phyloP scores from a whole-genome alignment of 2,113 vertebrate genomes.

The Oreochromis niloticus region DNA sequence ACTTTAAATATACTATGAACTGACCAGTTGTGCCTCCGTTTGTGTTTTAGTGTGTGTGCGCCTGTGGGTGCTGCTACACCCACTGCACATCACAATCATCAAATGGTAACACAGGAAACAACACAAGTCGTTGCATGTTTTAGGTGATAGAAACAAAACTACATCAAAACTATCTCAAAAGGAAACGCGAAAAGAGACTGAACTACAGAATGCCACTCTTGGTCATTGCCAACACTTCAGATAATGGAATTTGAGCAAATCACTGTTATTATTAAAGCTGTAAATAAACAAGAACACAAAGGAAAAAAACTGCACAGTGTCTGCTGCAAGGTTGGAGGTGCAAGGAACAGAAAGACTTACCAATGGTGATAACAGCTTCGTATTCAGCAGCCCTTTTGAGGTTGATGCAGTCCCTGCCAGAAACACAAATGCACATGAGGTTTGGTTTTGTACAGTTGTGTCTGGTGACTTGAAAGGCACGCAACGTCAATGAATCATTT shows the following conservation, averaged over 20 bases:
- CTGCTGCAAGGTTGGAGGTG: neutral
- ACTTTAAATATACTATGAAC: neutral
- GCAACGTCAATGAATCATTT: neutral
- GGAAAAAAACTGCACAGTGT: neutral
- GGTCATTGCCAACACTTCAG: neutral
- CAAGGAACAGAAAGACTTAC: neutral
- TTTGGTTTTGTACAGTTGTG: neutral
- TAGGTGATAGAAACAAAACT: neutral
- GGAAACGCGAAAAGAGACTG: neutral
- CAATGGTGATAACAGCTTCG: neutral
- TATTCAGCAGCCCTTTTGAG: neutral
- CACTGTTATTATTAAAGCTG: neutral
- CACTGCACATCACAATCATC: neutral
- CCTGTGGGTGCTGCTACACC: neutral
- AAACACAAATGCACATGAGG: neutral
- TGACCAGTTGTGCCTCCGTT: accelerated
- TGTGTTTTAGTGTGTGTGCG: accelerated
- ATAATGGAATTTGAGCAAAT: neutral
- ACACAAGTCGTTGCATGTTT: neutral
- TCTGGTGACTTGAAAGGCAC: neutral
- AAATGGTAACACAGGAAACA: neutral
- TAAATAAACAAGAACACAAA: neutral
- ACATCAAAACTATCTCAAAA: neutral
- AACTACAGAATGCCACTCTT: neutral
- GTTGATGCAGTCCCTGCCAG: neutral